Conservation (phyloP, 53 echinoderm and acorn worm genomes). For the Actinopyga echinites region DNA sequence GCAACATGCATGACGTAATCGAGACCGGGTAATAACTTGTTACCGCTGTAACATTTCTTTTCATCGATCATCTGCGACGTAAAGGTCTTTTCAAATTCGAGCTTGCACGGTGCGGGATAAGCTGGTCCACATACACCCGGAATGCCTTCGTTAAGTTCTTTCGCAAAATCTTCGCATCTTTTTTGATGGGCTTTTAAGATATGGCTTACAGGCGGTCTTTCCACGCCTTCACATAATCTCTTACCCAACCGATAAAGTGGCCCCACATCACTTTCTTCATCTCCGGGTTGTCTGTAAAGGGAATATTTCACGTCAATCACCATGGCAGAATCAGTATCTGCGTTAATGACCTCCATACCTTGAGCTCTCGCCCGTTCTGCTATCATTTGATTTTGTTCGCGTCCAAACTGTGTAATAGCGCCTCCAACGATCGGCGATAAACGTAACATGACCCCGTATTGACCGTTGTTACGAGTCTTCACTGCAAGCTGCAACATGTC, state of each 20-base stretch:
- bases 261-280: neutral
- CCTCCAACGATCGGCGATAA: neutral
- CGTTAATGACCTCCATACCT: neutral
- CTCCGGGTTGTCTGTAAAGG: neutral
- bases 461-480: neutral
- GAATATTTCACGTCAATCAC: neutral
- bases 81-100: neutral
- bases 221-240: neutral
- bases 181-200: neutral
- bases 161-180: neutral
- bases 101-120: neutral
- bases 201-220: neutral
- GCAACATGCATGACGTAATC: neutral
- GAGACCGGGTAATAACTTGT: neutral
- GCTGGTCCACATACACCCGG: neutral
- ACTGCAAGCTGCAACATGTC: neutral
- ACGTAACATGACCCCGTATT: neutral
- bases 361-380: neutral
- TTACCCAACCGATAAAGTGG: neutral
- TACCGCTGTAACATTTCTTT: neutral
- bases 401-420: neutral
- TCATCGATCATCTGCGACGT: neutral
- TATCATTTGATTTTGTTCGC: neutral
- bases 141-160: neutral
- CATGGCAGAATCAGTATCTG: neutral